A percentile compares a stretch with the other conserved stretches of the same genome.
Evolutionary conservation across 2,113 vertebrate genomes (phyloP).

Genomic region (Gallinago undulata): DNA sequence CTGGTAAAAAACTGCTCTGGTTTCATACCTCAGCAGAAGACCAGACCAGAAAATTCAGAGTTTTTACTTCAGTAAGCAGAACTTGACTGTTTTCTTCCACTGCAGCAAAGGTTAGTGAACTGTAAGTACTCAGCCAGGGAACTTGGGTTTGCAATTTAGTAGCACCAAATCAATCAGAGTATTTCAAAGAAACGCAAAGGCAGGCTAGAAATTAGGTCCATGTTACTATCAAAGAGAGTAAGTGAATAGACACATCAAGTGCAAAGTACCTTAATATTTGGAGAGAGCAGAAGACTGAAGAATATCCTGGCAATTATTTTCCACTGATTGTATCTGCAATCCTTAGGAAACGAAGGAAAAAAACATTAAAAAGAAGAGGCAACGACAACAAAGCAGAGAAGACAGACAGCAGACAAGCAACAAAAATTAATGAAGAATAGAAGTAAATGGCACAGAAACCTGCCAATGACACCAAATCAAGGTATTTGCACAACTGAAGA

Average conservation of each 20-base stretch:
- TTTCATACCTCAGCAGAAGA: neutral
- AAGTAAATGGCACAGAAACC: neutral
- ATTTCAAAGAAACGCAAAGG: neutral
- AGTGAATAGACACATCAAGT: neutral
- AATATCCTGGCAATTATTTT: constrained; percentile 60
- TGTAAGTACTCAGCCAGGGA: neutral
- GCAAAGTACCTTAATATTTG: constrained; percentile 21
- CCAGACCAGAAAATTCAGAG: neutral
- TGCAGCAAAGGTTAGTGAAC: neutral
- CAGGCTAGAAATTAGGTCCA: neutral
- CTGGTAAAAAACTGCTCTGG: neutral
- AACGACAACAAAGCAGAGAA: neutral
- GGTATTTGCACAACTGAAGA: neutral
- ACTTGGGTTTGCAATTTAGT: neutral
- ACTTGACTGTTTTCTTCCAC: neutral
- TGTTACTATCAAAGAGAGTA: neutral
- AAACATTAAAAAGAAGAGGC: neutral
- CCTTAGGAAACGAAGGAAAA: constrained; percentile 22
- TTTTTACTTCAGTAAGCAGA: neutral
- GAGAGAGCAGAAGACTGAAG: constrained; percentile 56
- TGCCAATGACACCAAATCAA: neutral
- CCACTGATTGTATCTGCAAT: constrained; percentile 49
- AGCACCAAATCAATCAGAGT: neutral
- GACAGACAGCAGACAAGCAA: neutral
- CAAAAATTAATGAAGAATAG: neutral